Evolutionary conservation across 35 echinoderm and acorn worm genomes (phyloP).

Genomic region (Chiridota heheva): DNA sequence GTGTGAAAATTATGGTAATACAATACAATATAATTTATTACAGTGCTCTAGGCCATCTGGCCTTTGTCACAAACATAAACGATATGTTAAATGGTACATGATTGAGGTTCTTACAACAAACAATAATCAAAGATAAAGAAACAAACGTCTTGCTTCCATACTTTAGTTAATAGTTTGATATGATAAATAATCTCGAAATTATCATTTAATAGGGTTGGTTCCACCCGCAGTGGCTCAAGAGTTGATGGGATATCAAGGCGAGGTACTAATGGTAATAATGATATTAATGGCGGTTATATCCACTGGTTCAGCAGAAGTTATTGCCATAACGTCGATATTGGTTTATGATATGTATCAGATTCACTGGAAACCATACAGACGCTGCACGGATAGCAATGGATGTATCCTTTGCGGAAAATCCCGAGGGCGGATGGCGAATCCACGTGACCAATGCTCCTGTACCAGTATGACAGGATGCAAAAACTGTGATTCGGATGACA

Average conservation of each 20-base stretch:
- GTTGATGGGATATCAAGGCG: conserved; percentile 65
- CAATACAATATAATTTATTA: too few relatives aligned
- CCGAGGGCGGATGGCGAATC: conserved; percentile 63
- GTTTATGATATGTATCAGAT: conserved; percentile 94
- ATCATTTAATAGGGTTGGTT: conserved; percentile 72
- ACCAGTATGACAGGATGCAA: conserved; percentile 60
- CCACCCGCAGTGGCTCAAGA: conserved; percentile 74
- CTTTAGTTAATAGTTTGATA: too few relatives aligned
- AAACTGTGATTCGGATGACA: conserved; percentile 55
- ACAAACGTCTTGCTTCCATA: too few relatives aligned
- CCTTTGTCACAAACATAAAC: too few relatives aligned
- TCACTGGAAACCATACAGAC: conserved; percentile 77
- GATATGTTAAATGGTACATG: too few relatives aligned
- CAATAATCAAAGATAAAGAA: too few relatives aligned
- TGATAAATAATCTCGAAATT: too few relatives aligned
- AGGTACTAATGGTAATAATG: conserved; percentile 75
- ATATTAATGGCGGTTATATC: conserved; percentile 94
- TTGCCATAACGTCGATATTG: conserved; percentile 92
- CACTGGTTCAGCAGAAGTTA: conserved; percentile 93
- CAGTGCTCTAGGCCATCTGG: too few relatives aligned
- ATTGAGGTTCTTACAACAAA: too few relatives aligned
- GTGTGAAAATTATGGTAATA: too few relatives aligned
- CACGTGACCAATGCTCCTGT: conserved; percentile 60
- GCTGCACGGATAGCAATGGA: conserved; percentile 66
- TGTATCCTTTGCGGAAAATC: conserved; percentile 86